phyloP scores from a whole-genome alignment of 1,140 invertebrate genomes.

The Polypedilum vanderplanki region DNA sequence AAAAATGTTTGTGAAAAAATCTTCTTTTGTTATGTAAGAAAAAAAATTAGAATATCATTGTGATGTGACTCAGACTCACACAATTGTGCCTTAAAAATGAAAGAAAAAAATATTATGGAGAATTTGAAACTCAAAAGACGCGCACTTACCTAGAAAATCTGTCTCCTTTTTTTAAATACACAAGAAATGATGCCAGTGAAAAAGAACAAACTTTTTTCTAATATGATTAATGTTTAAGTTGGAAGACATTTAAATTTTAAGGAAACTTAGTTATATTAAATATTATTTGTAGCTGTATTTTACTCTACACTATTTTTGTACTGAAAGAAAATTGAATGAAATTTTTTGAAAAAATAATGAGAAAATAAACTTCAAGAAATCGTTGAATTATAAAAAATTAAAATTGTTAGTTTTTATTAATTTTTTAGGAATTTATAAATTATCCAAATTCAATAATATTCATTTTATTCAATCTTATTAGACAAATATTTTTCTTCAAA shows the following conservation, averaged over 20 bases:
- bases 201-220: neutral
- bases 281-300: neutral
- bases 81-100: conserved; percentile 21
- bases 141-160: neutral
- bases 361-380: neutral
- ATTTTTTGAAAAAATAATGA: neutral
- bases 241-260: conserved; percentile 25
- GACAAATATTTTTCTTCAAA: no score
- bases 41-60: conserved; percentile 26
- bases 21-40: conserved; percentile 18
- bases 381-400: conserved; percentile 4
- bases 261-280: neutral
- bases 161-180: neutral
- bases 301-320: neutral
- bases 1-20: neutral
- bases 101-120: no score
- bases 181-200: conserved; percentile 8
- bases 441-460: no score
- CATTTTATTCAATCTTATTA: no score
- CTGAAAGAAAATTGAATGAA: neutral
- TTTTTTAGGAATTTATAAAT: no score
- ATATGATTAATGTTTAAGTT: conserved; percentile 21
- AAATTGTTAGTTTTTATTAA: neutral
- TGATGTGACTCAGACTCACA: neutral
- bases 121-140: neutral